Evolutionary conservation across 37 sponge, comb jelly and placozoan genomes (phyloP), one percentile per base, ranked within the genome.

Genomic region (Beroe ovata): DNA sequence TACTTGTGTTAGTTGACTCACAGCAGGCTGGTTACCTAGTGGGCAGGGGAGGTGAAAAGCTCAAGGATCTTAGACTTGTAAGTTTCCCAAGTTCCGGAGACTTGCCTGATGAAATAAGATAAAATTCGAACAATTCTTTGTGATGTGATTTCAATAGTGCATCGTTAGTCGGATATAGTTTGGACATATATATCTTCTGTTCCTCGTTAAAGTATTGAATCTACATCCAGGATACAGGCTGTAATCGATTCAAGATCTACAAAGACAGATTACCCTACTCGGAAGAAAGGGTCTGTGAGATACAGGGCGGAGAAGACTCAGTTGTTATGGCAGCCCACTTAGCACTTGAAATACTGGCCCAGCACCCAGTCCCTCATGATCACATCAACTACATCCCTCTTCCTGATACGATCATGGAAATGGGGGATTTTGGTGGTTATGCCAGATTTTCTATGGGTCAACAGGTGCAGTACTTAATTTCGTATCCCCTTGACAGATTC

Each of bases 191-290:
- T n/a, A n/a, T n/a, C n/a, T n/a, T n/a, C n/a, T n/a, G n/a, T n/a
- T n/a, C n/a, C n/a, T n/a, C n/a, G n/a, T n/a, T n/a, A n/a, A n/a
- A n/a, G n/a, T n/a, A n/a, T n/a, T n/a, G n/a, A n/a, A n/a, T n/a
- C 54, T 47, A 47, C 11, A 8, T 41, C 11, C 54, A 77, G 84
- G 54, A 77, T 11, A 42, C 84, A 11, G 42, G 54, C 0, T 77
- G 84, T 25, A 21, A 77, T 42, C 84, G 84, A 14, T 77, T 77
- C 47, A 77, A 77, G 84, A 42, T 77, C 4, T 77, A 77, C 54
- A 77, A 77, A 25, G 84, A 77, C 54, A 38, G 54, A 77, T 54
- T 77, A 1, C 84, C 84, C 18, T 42, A 36, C 47, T 77, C 84
- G 1, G 84, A 77, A 42, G 84, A 77, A 39, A 11, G 84, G 38